These are phyloP conservation scores for Andrena chrysosceles DNA, from an alignment of 2,888 invertebrate species.

Conservation along the genomic window DNA sequence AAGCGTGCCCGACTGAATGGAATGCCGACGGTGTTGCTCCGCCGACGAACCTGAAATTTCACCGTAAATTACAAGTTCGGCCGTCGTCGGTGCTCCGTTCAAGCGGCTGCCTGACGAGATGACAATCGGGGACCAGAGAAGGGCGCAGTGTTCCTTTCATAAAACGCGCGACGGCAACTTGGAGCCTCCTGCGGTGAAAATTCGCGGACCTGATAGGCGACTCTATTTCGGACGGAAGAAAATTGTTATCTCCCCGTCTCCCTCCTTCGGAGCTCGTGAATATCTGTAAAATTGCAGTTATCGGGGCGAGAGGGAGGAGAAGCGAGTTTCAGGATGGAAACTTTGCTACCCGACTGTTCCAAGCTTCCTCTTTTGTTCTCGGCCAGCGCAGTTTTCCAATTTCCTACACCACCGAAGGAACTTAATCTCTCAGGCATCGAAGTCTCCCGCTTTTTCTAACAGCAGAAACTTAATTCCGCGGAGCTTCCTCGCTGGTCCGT, in stretches of 20 bases:
- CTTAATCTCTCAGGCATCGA: neutral
- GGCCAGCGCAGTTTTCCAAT: conserved; percentile 12
- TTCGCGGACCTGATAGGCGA: neutral
- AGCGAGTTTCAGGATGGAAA: neutral
- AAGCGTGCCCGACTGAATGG: conserved; percentile 22
- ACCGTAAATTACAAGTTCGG: conserved; percentile 30
- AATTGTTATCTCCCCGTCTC: neutral
- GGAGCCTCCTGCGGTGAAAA: neutral
- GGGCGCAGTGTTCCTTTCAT: conserved; percentile 1
- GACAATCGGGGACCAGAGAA: conserved; percentile 1
- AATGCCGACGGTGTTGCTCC: neutral
- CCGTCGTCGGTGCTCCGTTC: conserved; percentile 6
- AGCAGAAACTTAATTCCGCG: conserved; percentile 23
- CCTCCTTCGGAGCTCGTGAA: neutral
- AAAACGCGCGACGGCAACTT: conserved; percentile 5
- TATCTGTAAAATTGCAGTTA: neutral
- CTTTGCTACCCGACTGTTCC: neutral
- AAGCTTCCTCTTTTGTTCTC: neutral
- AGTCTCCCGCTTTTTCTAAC: neutral
- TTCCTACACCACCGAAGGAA: conserved; percentile 4
- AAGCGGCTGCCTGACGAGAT: conserved; percentile 6
- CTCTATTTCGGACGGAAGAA: conserved; percentile 1
- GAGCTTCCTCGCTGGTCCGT: neutral
- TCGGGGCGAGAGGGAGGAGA: neutral
- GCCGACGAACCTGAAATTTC: conserved; percentile 19